These are phyloP conservation scores for Teinopalpus imperialis DNA, from an alignment of 2,888 invertebrate genomes.

Conservation along the genomic window DNA sequence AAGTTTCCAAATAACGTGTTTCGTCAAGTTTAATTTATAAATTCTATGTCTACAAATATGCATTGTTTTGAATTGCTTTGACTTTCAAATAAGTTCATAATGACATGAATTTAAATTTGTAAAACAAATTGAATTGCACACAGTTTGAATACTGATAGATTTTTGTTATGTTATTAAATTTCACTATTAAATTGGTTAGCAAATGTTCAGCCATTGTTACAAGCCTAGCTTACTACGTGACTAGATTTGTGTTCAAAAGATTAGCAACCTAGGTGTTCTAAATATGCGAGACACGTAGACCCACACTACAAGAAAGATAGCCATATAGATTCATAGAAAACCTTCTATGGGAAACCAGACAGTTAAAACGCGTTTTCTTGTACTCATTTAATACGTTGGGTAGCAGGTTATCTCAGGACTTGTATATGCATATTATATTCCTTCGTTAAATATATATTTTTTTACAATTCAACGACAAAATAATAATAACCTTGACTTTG, in stretches of 20 bases:
- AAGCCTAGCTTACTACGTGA: conserved; percentile 50
- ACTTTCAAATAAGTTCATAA: conserved; percentile 11
- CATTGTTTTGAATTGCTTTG: not conserved
- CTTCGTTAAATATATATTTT: too few species aligned
- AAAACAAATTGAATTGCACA: not conserved
- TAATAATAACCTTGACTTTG: conserved; percentile 8
- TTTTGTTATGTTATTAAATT: conserved; percentile 25
- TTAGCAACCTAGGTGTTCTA: conserved; percentile 32
- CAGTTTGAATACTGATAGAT: conserved; percentile 7
- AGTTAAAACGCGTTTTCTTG: conserved; percentile 14
- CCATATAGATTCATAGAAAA: conserved; percentile 37
- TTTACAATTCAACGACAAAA: not conserved
- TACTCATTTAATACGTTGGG: not conserved
- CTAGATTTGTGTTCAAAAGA: conserved; percentile 39
- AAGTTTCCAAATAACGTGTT: too few species aligned
- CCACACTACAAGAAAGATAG: conserved; percentile 51
- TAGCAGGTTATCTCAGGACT: too few species aligned
- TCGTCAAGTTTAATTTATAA: too few species aligned
- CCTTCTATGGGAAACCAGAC: conserved; percentile 24
- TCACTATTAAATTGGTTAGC: conserved; percentile 32
- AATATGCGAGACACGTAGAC: conserved; percentile 55
- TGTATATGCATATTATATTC: too few species aligned
- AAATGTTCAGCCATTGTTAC: conserved; percentile 36
- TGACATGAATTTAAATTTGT: not conserved
- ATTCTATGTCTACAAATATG: not conserved